Evolutionary conservation across 2,797 vertebrate genomes (phyloP), one percentile per base, ranked within the genome.

Genomic region (Poecilia wingei): DNA sequence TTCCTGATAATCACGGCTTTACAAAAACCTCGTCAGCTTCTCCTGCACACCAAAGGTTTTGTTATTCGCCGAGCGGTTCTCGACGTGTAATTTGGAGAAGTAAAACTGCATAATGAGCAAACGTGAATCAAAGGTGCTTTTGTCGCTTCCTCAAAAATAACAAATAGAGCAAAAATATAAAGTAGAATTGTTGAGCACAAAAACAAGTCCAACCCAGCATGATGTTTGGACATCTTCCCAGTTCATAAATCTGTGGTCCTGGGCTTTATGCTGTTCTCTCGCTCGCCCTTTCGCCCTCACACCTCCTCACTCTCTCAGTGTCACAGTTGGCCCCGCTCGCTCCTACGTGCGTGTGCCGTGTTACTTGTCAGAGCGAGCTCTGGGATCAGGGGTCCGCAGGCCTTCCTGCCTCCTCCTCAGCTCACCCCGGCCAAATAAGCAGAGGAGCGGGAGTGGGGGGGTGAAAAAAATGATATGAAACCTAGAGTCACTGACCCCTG

Each of bases 401-500:
- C 78, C 78, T 80, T 80, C 74, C 84, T 80, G 86, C 83, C 84
- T 82, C 79, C 72, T 78, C 69, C 77, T 80, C 39, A 77, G 83
- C 74, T 79, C 83, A 83, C 83, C 87, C 84, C 76, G 72, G 83
- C 89, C 83, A 72, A 81, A 84, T 89, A 88, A 88, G 83, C 81
- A n/a, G 72, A 82, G 71, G 16, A 45, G 84, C 28, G 79, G 89
- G 86, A 85, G 88, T 82, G 86, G 49, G 16, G 46, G 45, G 41
- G 46, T 12, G 41, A 46, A 46, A 36, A 61, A 84, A 82, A 81
- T 85, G 74, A 90, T 89, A 90, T 79, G 83, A 93, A 88, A 88
- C 83, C 86, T 81, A 71, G 87, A 89, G 87, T 85, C 74, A 57
- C 84, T 93, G 91, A 92, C 93, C 94, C 77, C 86, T 89, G 86